phyloP scores from a whole-genome alignment of 2,797 vertebrate genomes.

The Syndactyla subalaris region DNA sequence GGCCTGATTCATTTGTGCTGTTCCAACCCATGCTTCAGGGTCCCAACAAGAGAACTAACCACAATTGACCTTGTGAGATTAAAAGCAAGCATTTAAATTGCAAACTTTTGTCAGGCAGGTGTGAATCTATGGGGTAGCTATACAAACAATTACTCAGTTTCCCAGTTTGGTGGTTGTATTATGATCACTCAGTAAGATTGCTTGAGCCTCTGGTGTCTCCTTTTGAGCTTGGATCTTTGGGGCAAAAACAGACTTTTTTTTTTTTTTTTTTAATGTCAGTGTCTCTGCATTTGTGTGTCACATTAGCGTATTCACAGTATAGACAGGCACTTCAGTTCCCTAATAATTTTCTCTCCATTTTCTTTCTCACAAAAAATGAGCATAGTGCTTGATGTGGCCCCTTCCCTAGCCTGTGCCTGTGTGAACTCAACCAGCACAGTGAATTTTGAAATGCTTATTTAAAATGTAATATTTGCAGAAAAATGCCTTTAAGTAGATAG shows the following conservation, averaged over 20 bases:
- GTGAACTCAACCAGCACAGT: not conserved
- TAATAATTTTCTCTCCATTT: not conserved
- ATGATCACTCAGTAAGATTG: not conserved
- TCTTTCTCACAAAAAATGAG: not conserved
- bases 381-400: not conserved
- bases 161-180: not conserved
- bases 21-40: conserved; percentile 45
- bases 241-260: not conserved
- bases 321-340: fast-evolving
- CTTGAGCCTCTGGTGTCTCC: not conserved
- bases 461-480: conserved; percentile 8
- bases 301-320: not conserved
- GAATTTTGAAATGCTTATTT: not conserved
- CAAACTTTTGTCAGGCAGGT: conserved; percentile 10
- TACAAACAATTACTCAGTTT: conserved; percentile 40
- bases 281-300: not conserved
- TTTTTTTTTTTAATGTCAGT: not conserved
- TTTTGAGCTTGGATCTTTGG: not conserved
- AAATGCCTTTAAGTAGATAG: not conserved
- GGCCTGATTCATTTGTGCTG: conserved; percentile 27
- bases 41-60: conserved; percentile 12
- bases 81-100: conserved; percentile 12
- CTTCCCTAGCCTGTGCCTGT: not conserved
- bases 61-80: conserved; percentile 16
- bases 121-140: not conserved